Base-by-base conservation (phyloP, 1,140 invertebrate genomes). In the Papilio aristodemus region DNA sequence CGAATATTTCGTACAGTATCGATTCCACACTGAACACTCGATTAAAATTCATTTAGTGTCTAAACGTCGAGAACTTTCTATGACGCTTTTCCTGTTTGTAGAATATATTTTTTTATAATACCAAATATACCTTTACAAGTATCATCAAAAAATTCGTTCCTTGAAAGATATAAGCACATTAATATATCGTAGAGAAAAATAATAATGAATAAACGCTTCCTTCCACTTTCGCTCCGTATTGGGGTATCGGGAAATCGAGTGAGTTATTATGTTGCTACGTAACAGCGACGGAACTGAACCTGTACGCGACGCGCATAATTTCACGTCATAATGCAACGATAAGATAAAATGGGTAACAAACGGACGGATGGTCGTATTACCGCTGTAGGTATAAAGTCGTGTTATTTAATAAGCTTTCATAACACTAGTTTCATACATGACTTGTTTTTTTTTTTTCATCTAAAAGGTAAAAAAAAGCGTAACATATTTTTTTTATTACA, bases 241-340 rank as follows among this genome's bases (percentile, higher is more conserved):
- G 13, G 11, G 63, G 39, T 38, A 14, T 17, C 63, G 39, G 41
- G 63, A 66, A 66, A 50, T 66, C 63, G 38, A n/a, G n/a, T 66
- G 63, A 46, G 27, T 46, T 46, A 38, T 62, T 62, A 46, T 66
- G 13, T n/a, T 36, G 39, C 10, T 1, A n/a, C 39, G 43, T 25
- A 27, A 64, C 22, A 2, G 17, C 6, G 38, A 64, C 62, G 62
- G 19, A 38, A 32, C 6, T 14, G 62, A 39, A 63, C 8, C 11
- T 25, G 7, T 19, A 19, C n/a, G 37, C 59, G 36, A 36, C 8
- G 9, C 32, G 38, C 39, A 27, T 64, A 64, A 43, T 41, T 41
- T 41, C 25, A 63, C 60, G 22, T 27, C 37, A n/a, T n/a, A 43
- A 27, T 62, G 59, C 39, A 59, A 62, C 14, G 8, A 8, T 9